Base-by-base conservation (phyloP, 2,888 invertebrate species). In the Lapara coniferarum region DNA sequence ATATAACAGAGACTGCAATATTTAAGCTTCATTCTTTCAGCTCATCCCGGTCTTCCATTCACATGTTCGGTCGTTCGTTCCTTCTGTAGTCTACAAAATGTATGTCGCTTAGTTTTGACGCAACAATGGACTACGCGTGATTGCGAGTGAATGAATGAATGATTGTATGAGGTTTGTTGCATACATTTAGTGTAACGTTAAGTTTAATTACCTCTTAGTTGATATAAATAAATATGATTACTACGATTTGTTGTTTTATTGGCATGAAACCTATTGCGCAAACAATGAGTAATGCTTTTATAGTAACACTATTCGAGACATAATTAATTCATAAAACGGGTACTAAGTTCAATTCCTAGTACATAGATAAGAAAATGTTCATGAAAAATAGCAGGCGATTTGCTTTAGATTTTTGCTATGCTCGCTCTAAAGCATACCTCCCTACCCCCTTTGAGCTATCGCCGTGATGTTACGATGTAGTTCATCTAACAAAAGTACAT, bases 141-240 rank as follows among this genome's bases (percentile, higher is more conserved):
- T 56, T 56, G 67, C 19, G 25, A 51, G 37, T 58, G 68, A 46
- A 52, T 46, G 53, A 53, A 59, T 52, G 71, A n/a, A 70, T 25
- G 66, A 51, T 57, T 49, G 72, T 49, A 70, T 55, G 71, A 10
- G 8, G 37, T 70, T 68, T 69, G 44, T 51, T 52, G 70, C 68
- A 67, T 53, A 68, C 67, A 67, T 66, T 68, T 58, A 5, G 53
- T 71, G 70, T 69, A 72, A 73, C 71, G 71, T 75, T 78, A 77
- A 81, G 78, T 79, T 77, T 78, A 78, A 77, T 76, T 76, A 78
- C 76, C 75, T 75, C 73, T 69, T 78, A 78, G 76, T 73, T 69
- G 56, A 71, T 71, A 71, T 72, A 69, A 78, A 77, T 77, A 78
- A 78, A 77, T 44, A 71, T 74, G 71, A 71, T 67, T 69, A 71